Evolutionary conservation across 35 echinoderm and acorn worm genomes (phyloP).

Genomic region (Ptychodera flava): DNA sequence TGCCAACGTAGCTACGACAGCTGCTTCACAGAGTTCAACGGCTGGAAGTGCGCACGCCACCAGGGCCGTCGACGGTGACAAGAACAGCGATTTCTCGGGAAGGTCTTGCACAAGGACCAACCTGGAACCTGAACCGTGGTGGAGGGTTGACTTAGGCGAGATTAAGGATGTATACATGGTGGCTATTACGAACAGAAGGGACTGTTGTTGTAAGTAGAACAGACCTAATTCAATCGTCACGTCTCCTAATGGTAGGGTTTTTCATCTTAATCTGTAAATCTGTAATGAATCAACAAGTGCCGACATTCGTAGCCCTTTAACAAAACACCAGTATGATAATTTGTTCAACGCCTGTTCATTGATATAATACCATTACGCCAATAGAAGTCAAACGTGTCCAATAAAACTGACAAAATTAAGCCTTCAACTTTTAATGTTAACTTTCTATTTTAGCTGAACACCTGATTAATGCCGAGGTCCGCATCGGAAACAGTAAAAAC

Average conservation of each 20-base stretch:
- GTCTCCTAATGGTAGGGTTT: too few relatives aligned
- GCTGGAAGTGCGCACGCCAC: background rate
- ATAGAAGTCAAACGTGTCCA: too few relatives aligned
- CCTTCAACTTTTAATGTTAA: too few relatives aligned
- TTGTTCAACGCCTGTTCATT: too few relatives aligned
- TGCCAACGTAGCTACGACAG: background rate
- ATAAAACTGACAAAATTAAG: too few relatives aligned
- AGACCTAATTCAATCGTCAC: too few relatives aligned
- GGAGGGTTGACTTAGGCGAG: background rate
- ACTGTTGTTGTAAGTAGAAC: background rate
- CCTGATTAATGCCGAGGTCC: background rate
- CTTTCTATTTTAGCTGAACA: background rate
- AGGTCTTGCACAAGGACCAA: background rate
- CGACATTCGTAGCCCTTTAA: too few relatives aligned
- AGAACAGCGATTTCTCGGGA: background rate
- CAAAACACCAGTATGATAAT: too few relatives aligned
- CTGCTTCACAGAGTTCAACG: background rate
- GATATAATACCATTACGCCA: too few relatives aligned
- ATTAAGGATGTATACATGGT: background rate
- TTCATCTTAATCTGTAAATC: too few relatives aligned
- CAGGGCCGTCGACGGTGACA: background rate
- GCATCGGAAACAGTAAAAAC: background rate
- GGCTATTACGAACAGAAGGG: background rate
- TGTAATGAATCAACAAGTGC: too few relatives aligned
- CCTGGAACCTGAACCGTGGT: background rate